Evolutionary conservation across 2,888 invertebrate species (phyloP).

Genomic region (Dermolepida albohirtum): DNA sequence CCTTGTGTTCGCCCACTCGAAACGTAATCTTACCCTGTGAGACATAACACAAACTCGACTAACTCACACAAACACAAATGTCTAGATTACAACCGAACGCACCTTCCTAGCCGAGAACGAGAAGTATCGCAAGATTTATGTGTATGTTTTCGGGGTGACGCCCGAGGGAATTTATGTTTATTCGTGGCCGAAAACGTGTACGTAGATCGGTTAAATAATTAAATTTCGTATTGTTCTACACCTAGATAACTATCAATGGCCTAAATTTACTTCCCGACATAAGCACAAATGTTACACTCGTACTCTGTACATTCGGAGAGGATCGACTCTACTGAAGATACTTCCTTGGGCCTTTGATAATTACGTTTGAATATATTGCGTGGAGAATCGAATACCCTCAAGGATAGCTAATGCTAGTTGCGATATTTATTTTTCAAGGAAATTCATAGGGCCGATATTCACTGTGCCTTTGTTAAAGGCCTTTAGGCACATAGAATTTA

Average conservation of each 20-base stretch:
- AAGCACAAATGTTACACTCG: not conserved
- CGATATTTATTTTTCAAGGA: not conserved
- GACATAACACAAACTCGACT: constrained; percentile 11
- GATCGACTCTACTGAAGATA: constrained; percentile 11
- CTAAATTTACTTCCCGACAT: constrained; percentile 16
- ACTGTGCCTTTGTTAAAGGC: too few species aligned
- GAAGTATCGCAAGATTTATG: constrained; percentile 32
- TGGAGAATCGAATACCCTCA: too few species aligned
- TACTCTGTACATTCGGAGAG: not conserved
- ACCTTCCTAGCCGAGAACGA: constrained; percentile 17
- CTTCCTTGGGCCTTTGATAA: constrained; percentile 14
- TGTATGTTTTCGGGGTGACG: constrained; percentile 13
- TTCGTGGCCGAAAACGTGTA: constrained; percentile 24
- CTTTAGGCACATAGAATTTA: too few species aligned
- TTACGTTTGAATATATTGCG: constrained; percentile 3
- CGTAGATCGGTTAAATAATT: constrained; percentile 31
- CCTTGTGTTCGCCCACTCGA: constrained; percentile 11
- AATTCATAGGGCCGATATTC: too few species aligned
- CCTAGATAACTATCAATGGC: constrained; percentile 19
- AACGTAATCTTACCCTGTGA: constrained; percentile 22
- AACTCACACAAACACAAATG: constrained; percentile 12
- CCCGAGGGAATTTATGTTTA: constrained; percentile 14
- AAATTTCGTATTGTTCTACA: constrained; percentile 32
- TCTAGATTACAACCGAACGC: constrained; percentile 26
- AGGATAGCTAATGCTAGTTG: too few species aligned